A percentile compares a stretch with the other conserved stretches of the same genome.
Conservation (phyloP, 2,888 invertebrate species). For the Brachynemurus nebulosus region DNA sequence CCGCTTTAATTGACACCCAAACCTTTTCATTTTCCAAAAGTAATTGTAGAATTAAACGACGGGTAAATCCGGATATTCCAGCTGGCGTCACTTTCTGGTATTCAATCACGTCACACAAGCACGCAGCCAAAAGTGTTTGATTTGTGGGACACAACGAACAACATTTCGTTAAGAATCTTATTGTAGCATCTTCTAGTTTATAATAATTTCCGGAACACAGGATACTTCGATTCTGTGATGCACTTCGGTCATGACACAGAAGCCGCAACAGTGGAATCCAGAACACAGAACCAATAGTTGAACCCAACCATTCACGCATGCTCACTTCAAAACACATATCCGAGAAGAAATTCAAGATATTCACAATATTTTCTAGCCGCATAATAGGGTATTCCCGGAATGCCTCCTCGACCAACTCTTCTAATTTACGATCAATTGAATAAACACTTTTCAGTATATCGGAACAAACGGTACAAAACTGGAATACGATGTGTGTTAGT, state of each 20-base stretch:
- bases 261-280: slow-evolving; percentile 71
- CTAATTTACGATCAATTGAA: slow-evolving; percentile 23
- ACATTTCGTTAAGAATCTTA: slow-evolving; percentile 68
- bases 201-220: slow-evolving; percentile 30
- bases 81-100: slow-evolving; percentile 34
- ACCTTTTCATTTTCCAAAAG: slow-evolving; percentile 76
- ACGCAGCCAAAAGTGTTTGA: slow-evolving; percentile 68
- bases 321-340: slow-evolving; percentile 65
- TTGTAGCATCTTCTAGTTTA: slow-evolving; percentile 59
- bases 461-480: slow-evolving; percentile 24
- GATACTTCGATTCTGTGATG: neutral
- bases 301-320: slow-evolving; percentile 81
- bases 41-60: slow-evolving; percentile 72
- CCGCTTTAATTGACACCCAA: slow-evolving; percentile 50
- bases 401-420: slow-evolving; percentile 17
- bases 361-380: slow-evolving; percentile 43
- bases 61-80: slow-evolving; percentile 76
- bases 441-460: neutral
- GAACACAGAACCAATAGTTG: slow-evolving; percentile 63
- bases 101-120: slow-evolving; percentile 62
- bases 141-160: slow-evolving; percentile 75
- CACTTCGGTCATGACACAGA: slow-evolving; percentile 47
- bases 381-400: slow-evolving; percentile 33
- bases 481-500: slow-evolving; percentile 46
- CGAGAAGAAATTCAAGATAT: slow-evolving; percentile 67